phyloP scores from a whole-genome alignment of 1,140 invertebrate species.

The Lamellibrachia luymesi region DNA sequence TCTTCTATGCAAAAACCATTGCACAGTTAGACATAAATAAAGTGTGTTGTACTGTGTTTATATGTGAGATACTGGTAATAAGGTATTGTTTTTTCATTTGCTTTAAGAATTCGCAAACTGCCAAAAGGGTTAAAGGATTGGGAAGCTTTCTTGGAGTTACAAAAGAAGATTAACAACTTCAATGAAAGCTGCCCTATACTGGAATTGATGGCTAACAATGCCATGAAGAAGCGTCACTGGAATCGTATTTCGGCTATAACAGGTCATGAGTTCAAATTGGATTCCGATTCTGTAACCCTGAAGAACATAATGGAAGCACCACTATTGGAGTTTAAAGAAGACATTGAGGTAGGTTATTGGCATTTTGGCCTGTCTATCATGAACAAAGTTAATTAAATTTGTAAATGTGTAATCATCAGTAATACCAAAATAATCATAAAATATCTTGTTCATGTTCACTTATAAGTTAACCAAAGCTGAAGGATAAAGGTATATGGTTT shows the following conservation, averaged over 20 bases:
- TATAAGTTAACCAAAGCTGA: not conserved
- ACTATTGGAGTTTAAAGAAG: constrained; percentile 87
- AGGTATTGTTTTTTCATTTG: constrained; percentile 60
- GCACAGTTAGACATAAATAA: too few species aligned
- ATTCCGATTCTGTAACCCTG: constrained; percentile 88
- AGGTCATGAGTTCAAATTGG: constrained; percentile 84
- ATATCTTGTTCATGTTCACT: not conserved
- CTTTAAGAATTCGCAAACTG: constrained; percentile 80
- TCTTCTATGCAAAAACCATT: too few species aligned
- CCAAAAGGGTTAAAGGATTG: constrained; percentile 95
- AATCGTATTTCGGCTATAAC: constrained; percentile 90
- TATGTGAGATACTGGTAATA: not conserved
- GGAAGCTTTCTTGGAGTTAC: constrained; percentile 92
- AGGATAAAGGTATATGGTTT: not conserved
- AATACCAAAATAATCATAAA: too few species aligned
- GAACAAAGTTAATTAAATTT: not conserved
- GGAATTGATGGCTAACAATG: constrained; percentile 95
- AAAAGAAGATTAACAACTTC: constrained; percentile 96
- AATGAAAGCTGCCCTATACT: constrained; percentile 94
- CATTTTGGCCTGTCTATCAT: not conserved
- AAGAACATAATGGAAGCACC: constrained; percentile 96
- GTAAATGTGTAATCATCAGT: not conserved
- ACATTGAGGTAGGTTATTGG: constrained; percentile 75
- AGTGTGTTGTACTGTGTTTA: not conserved
- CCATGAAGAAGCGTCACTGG: constrained; percentile 97